Percentiles rank a stretch among this genome's conserved stretches.
Evolutionary conservation across 2,888 invertebrate species (phyloP).

Genomic region (Sinotaia quadrata): DNA sequence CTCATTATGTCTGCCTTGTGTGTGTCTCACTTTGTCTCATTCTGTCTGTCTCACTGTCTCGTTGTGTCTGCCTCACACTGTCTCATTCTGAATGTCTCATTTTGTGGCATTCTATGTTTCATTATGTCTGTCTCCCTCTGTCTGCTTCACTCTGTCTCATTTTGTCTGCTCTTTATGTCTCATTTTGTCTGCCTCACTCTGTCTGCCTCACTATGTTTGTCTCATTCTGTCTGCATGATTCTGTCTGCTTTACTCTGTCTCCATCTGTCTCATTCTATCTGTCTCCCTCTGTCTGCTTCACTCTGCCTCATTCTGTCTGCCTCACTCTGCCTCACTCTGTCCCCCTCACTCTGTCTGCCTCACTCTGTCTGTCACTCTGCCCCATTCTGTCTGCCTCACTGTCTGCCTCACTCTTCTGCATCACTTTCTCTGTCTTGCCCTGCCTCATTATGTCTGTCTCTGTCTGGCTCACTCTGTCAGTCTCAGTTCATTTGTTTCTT

Average conservation of each 20-base stretch:
- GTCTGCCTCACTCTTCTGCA: neutral
- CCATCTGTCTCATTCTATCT: neutral
- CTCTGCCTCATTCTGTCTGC: neutral
- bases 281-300: neutral
- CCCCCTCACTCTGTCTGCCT: neutral
- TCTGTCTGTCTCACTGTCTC: too few species aligned
- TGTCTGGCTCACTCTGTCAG: too few species aligned
- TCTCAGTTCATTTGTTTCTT: too few species aligned
- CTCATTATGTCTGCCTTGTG: too few species aligned
- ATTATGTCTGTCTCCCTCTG: conserved; percentile 3
- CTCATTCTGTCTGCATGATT: neutral
- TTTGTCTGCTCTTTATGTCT: neutral
- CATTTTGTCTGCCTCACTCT: neutral
- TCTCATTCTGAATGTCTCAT: too few species aligned
- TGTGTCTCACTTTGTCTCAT: too few species aligned
- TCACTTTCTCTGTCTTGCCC: neutral
- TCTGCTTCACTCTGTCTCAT: neutral
- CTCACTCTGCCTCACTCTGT: neutral
- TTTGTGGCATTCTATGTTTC: too few species aligned
- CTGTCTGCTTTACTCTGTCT: neutral
- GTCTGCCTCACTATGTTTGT: neutral
- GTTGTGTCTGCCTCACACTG: too few species aligned
- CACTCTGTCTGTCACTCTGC: neutral
- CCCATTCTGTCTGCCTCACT: conserved; percentile 11
- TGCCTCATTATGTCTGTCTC: too few species aligned